Conservation (phyloP, 1,140 invertebrate genomes). For the Subanguina moxae region DNA sequence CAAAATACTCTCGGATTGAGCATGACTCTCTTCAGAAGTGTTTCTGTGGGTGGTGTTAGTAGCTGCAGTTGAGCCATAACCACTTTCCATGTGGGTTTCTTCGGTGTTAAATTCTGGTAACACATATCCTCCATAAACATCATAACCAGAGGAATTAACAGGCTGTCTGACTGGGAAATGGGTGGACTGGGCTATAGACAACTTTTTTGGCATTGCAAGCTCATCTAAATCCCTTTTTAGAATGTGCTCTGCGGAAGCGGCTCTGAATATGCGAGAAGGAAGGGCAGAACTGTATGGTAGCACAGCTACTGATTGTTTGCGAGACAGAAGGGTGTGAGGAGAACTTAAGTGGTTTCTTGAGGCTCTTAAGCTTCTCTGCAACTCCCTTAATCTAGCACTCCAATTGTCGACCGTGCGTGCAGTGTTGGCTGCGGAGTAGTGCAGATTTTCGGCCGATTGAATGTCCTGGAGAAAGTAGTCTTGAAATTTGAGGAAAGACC, state of each 20-base stretch:
- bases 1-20: no score
- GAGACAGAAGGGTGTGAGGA: not conserved
- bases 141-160: not conserved
- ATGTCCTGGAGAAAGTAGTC: no score
- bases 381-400: not conserved
- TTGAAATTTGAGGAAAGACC: no score
- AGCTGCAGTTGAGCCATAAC: not conserved
- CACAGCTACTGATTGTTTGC: not conserved
- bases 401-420: not conserved
- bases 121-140: not conserved
- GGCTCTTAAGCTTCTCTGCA: not conserved
- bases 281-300: no score
- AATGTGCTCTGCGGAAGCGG: not conserved
- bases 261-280: not conserved
- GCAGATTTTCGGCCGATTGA: no score
- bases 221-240: not conserved
- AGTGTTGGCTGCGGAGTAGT: no score
- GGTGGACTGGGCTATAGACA: not conserved
- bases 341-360: not conserved
- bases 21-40: no score
- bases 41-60: no score
- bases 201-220: not conserved
- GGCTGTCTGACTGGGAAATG: not conserved
- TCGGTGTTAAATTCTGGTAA: not conserved
- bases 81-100: not conserved